Conservation (phyloP, 1,140 invertebrate species). For the Euura saliciscinereae region DNA sequence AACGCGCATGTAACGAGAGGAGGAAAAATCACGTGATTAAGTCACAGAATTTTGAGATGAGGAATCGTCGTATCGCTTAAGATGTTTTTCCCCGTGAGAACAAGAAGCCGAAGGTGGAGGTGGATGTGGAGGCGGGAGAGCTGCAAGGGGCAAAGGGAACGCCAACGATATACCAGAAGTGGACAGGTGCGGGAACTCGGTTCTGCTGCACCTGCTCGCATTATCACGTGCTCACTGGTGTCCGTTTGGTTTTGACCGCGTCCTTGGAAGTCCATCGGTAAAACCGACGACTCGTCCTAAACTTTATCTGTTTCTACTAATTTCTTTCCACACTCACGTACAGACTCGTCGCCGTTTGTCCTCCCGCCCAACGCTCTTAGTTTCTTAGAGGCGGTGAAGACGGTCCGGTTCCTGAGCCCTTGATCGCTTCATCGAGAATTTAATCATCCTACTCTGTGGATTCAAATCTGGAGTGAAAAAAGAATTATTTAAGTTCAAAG, state of each 20-base stretch:
- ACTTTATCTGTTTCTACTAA: background rate
- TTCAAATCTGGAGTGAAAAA: too few relatives aligned
- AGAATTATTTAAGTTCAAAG: too few relatives aligned
- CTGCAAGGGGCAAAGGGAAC: background rate
- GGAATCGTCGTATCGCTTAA: too few relatives aligned
- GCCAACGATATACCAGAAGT: background rate
- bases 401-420: too few relatives aligned
- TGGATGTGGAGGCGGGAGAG: background rate
- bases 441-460: too few relatives aligned
- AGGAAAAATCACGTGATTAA: background rate
- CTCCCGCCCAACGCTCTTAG: too few relatives aligned
- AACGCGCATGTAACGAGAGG: background rate
- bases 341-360: too few relatives aligned
- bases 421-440: too few relatives aligned
- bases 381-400: too few relatives aligned
- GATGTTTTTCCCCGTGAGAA: background rate
- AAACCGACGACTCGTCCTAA: background rate
- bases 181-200: conserved; percentile 17
- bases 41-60: too few relatives aligned
- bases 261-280: background rate
- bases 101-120: background rate
- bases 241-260: background rate
- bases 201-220: conserved; percentile 21
- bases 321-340: background rate
- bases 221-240: conserved; percentile 19